Evolutionary conservation across 2,888 invertebrate genomes (phyloP).

Genomic region (Leptarthrus brevirostris): DNA sequence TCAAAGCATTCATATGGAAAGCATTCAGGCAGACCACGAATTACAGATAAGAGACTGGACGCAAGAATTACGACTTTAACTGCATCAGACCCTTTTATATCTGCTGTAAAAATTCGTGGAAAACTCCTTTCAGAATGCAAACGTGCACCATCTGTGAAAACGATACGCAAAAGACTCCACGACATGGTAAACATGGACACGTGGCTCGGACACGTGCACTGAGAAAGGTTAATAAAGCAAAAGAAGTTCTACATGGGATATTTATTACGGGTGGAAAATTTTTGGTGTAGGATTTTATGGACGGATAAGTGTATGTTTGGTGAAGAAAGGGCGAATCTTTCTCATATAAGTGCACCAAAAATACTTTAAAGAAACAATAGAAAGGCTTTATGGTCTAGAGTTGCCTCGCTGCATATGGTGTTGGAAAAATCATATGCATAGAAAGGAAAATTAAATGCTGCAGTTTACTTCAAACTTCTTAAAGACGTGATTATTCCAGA

Average conservation of each 20-base stretch:
- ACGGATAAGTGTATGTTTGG: neutral
- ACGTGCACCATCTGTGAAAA: neutral
- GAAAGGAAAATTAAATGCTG: too few species aligned
- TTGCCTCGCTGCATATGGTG: too few species aligned
- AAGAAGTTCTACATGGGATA: neutral
- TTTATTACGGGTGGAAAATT: neutral
- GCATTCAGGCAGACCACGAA: neutral
- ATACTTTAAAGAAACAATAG: too few species aligned
- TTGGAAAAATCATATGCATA: too few species aligned
- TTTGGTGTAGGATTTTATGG: neutral
- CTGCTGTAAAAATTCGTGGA: neutral
- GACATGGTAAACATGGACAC: neutral
- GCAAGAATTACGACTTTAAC: neutral
- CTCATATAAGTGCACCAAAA: too few species aligned
- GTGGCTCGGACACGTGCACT: neutral
- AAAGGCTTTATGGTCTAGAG: too few species aligned
- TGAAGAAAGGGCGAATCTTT: too few species aligned
- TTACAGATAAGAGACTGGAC: neutral
- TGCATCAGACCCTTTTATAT: neutral
- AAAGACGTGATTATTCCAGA: too few species aligned
- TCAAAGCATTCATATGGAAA: too few species aligned
- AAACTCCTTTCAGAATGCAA: neutral
- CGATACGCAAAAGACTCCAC: neutral
- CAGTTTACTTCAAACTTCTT: too few species aligned
- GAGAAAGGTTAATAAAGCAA: neutral